Evolutionary conservation across 2,888 invertebrate species (phyloP).

Genomic region (Elaeidobius kamerunicus): DNA sequence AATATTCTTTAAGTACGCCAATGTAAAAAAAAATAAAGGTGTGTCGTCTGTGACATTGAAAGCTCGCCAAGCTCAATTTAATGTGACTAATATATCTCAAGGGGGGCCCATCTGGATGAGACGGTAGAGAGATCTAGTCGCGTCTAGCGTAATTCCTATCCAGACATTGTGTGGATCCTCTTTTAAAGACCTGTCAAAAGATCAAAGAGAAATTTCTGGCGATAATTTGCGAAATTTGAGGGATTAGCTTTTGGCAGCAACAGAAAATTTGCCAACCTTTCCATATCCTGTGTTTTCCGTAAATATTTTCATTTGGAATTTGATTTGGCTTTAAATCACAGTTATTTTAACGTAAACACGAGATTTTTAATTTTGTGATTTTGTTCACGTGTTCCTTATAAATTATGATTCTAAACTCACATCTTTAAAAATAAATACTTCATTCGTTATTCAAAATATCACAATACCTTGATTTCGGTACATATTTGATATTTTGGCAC

Average conservation of each 20-base stretch:
- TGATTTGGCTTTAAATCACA: too few relatives aligned
- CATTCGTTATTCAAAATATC: too few relatives aligned
- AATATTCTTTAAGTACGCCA: conserved; percentile 5
- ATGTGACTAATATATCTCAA: conserved; percentile 49
- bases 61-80: conserved; percentile 49
- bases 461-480: too few relatives aligned
- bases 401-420: too few relatives aligned
- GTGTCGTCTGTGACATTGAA: conserved; percentile 47
- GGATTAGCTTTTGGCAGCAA: conserved; percentile 11
- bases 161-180: conserved; percentile 15
- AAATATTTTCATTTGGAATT: too few relatives aligned
- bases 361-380: too few relatives aligned
- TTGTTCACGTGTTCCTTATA: too few relatives aligned
- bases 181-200: conserved; percentile 22
- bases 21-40: conserved; percentile 34
- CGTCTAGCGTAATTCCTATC: conserved; percentile 26
- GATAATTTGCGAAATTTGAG: conserved; percentile 24
- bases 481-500: too few relatives aligned
- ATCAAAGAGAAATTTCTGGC: conserved; percentile 20
- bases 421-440: too few relatives aligned
- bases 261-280: too few relatives aligned
- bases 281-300: too few relatives aligned
- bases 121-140: conserved; percentile 23
- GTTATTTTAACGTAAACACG: too few relatives aligned
- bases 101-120: conserved; percentile 48